Conservation (phyloP, 2,113 vertebrate genomes). For the Centrocercus urophasianus region DNA sequence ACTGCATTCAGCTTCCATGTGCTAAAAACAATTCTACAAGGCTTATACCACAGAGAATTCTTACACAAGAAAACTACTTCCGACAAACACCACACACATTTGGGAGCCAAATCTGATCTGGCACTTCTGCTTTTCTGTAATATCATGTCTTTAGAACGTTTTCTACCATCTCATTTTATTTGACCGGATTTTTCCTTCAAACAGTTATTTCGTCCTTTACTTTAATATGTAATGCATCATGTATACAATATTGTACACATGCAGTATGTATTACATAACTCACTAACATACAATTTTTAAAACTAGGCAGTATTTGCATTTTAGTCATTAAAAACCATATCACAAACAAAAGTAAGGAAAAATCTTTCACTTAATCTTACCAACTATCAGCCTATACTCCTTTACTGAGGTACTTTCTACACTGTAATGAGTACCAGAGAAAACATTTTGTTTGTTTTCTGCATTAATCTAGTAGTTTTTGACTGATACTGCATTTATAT, state of each 20-base stretch:
- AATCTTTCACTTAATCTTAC: not conserved
- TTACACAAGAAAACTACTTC: not conserved
- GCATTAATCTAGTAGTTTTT: not conserved
- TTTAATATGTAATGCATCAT: not conserved
- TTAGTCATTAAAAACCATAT: not conserved
- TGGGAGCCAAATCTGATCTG: not conserved
- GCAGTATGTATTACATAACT: not conserved
- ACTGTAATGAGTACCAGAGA: not conserved
- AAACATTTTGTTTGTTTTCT: not conserved
- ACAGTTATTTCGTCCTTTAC: too few species aligned
- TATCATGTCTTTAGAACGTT: not conserved
- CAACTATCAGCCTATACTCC: not conserved
- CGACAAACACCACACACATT: not conserved
- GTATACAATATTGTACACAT: not conserved
- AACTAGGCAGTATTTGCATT: not conserved
- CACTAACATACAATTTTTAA: not conserved
- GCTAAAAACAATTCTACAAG: not conserved
- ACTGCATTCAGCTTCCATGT: not conserved
- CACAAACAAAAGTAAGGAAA: not conserved
- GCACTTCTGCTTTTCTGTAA: not conserved
- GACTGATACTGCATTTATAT: not conserved
- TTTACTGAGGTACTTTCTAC: not conserved
- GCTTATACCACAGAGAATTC: not conserved
- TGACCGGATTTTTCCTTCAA: not conserved
- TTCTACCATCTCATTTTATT: not conserved